Base-by-base conservation (phyloP, 1,140 invertebrate genomes). In the Euura saliciscinereae region DNA sequence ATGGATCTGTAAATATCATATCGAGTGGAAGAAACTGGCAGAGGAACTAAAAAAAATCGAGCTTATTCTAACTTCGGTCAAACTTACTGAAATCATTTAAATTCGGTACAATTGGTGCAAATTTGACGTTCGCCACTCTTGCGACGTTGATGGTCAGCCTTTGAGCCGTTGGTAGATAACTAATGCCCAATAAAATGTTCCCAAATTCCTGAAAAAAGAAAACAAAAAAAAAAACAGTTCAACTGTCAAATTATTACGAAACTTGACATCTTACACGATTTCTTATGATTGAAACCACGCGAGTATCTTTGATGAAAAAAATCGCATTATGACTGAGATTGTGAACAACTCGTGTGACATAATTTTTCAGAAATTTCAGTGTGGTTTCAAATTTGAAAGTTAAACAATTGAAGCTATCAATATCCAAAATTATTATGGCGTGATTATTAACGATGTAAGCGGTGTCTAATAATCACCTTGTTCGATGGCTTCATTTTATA, bases 161-260 rank as follows among this genome's bases (percentile, higher is more conserved):
- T 83, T 90, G 87, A 6, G 90, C 89, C 10, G 90, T 91, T n/a
- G 90, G 90, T 73, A 91, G 82, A 79, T 88, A 90, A 80, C 88
- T 90, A 72, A 90, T 71, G 2, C 88, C 89, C 75, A 90, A 82
- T 51, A 90, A 78, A 76, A 91, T 83, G 66, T 88, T 89, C 28
- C 89, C 90, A 73, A 79, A 87, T 75, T 86, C 84, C 86, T 87
- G 66, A 0, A 77, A 83, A 59, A 28, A 28, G 28, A 28, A n/a
- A 13, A 45, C 71, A 8, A 69, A 66, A 66, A 70, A 45, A 67
- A 72, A 65, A n/a, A 65, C 4, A 45, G 28, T 69, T 46, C 6
- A 66, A 51, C 44, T 6, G 43, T 10, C 67, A 11, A 65, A 45
- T 73, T 44, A 45, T 51, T 67, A 13, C 67, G 64, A 70, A 46